Evolutionary conservation across 1,140 invertebrate species (phyloP).

Genomic region (Dreissena polymorpha): DNA sequence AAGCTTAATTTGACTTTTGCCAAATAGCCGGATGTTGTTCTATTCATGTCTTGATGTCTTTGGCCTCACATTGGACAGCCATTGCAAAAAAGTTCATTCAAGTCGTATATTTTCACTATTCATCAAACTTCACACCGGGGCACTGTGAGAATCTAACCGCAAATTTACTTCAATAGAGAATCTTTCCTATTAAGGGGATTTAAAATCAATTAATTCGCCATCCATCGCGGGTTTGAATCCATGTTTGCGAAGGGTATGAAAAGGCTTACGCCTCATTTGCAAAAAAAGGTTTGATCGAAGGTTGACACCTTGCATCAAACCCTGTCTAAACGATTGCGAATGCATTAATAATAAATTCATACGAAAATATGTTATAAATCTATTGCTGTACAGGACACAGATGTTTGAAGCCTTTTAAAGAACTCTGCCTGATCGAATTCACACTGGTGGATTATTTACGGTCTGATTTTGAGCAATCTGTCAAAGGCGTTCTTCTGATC

Average conservation of each 20-base stretch:
- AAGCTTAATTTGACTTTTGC: no score
- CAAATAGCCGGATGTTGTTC: no score
- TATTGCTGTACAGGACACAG: neutral
- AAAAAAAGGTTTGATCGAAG: neutral
- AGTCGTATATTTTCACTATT: no score
- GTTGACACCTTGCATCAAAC: neutral
- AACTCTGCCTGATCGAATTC: no score
- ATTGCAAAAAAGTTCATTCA: no score
- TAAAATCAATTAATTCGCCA: slow-evolving; percentile 26
- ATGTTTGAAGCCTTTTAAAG: neutral
- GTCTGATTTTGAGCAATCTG: no score
- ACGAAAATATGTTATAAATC: slow-evolving; percentile 4
- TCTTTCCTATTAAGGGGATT: slow-evolving; percentile 6
- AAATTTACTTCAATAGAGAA: slow-evolving; percentile 9
- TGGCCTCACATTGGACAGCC: no score
- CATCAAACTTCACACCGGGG: no score
- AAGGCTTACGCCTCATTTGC: slow-evolving; percentile 26
- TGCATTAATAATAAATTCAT: neutral
- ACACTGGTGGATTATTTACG: no score
- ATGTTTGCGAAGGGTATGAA: slow-evolving; percentile 1
- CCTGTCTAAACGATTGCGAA: neutral
- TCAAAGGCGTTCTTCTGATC: no score
- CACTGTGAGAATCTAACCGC: neutral
- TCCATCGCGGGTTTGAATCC: neutral
- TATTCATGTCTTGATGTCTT: no score